Percentiles rank a stretch among this genome's conserved stretches.
Evolutionary conservation across 2,888 invertebrate species (phyloP).

Genomic region (Chrysolina oricalcia): DNA sequence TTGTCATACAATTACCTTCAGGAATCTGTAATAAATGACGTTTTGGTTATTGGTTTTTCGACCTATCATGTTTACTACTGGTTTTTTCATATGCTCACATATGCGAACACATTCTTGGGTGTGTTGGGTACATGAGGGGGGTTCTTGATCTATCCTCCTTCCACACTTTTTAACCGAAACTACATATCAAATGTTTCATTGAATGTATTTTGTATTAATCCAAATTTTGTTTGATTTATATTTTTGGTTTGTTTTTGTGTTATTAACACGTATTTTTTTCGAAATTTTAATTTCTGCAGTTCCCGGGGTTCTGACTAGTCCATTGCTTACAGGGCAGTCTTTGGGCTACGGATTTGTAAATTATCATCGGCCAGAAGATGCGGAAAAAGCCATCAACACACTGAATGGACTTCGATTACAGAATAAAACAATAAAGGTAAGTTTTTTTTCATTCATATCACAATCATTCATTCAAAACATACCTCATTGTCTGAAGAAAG

Average conservation of each 20-base stretch:
- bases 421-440: slow-evolving; percentile 99
- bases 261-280: slow-evolving; percentile 64
- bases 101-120: background rate
- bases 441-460: slow-evolving; percentile 44
- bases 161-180: background rate
- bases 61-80: too few species aligned
- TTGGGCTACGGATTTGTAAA: slow-evolving; percentile 99
- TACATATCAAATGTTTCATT: slow-evolving; percentile 13
- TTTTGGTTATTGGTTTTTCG: too few species aligned
- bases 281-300: slow-evolving; percentile 68
- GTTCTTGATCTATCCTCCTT: background rate
- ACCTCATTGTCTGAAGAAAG: too few species aligned
- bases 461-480: too few species aligned
- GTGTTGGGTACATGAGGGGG: background rate
- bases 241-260: slow-evolving; percentile 61
- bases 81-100: background rate
- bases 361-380: slow-evolving; percentile 97
- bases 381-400: slow-evolving; percentile 98
- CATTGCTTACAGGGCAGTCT: slow-evolving; percentile 89
- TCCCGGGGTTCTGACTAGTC: slow-evolving; percentile 72
- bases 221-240: slow-evolving; percentile 42
- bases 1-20: too few species aligned
- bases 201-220: slow-evolving; percentile 33
- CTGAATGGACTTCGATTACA: slow-evolving; percentile 98
- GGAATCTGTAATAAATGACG: too few species aligned